Evolutionary conservation across 2,113 vertebrate species (phyloP), one percentile per base, ranked within the genome.

Genomic region (Rhinolophus sinicus): DNA sequence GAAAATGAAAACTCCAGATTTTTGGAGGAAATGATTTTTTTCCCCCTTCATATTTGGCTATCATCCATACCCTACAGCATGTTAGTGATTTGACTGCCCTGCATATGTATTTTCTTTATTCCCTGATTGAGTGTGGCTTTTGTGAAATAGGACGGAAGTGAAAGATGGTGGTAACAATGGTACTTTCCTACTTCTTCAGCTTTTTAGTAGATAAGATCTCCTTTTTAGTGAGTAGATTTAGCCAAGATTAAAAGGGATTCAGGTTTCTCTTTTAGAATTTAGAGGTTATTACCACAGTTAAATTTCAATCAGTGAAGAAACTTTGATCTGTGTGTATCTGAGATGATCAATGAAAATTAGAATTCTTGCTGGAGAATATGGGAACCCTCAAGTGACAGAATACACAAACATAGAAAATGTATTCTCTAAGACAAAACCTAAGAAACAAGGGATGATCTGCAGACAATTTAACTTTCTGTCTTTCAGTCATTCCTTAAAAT

Each of bases 1-100:
- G 77, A 95, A 94, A 85, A 80, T 58, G 75, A 93, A 65, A 97
- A 95, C 47, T 44, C 9, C 47, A 38, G 38, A 96, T 40, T 33
- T 75, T 18, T 84, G 60, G 72, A 83, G 88, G 67, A 95, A 44
- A 64, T 30, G 9, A 14, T 95, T 94, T 97, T 95, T 64, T 95
- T 97, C 97, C 87, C 11, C 73, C 58, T 35, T 92, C 44, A 22
- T 77, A 26, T 47, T 58, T 86, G 52, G 5, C 19, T 19, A 67
- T 28, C 8, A 70, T 67, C 33, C 33, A 67, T 21, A 72, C 28
- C n/a, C 62, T 91, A 54, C 35, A 40, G 38, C 2, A 67, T 35
- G 11, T 9, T 85, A 75, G 52, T 93, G 75, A 85, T 58, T 67
- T 92, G 30, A 88, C 16, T 88, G 26, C 35, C 77, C 7, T 86